Percentiles rank a stretch among this genome's conserved stretches.
Conservation (phyloP, 2,797 vertebrate species). For the Naso thynnoides region DNA sequence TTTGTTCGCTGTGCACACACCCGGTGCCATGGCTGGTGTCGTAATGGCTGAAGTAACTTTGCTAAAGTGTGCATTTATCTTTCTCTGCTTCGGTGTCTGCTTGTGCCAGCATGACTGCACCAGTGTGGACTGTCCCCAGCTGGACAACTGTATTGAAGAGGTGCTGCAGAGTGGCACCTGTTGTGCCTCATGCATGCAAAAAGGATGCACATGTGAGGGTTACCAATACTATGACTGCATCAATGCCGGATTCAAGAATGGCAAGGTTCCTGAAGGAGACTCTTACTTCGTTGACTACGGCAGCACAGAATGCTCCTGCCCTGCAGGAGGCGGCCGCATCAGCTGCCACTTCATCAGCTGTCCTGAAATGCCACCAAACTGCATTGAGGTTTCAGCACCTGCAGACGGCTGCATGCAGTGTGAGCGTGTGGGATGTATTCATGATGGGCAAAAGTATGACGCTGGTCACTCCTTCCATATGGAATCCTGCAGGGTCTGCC, state of each 20-base stretch:
- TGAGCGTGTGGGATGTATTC: conserved; percentile 89
- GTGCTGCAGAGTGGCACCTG: conserved; percentile 87
- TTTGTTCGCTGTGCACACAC: conserved; percentile 5
- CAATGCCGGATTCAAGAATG: conserved; percentile 90
- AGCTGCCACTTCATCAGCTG: conserved; percentile 96
- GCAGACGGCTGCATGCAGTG: conserved; percentile 91
- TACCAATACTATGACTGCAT: conserved; percentile 97
- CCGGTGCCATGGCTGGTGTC: conserved; percentile 50
- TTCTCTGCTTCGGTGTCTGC: conserved; percentile 56
- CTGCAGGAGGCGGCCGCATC: conserved; percentile 91
- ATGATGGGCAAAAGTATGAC: conserved; percentile 86
- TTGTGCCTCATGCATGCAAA: conserved; percentile 89
- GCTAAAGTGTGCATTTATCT: conserved; percentile 57
- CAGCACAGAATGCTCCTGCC: conserved; percentile 95
- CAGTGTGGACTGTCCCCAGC: conserved; percentile 83
- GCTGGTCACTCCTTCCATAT: conserved; percentile 92
- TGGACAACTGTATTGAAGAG: conserved; percentile 92
- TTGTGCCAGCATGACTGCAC: conserved; percentile 89
- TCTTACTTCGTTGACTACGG: conserved; percentile 98
- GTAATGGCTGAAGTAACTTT: conserved; percentile 24
- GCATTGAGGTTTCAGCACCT: conserved; percentile 88
- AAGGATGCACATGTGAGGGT: conserved; percentile 92
- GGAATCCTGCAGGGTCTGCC: conserved; percentile 91
- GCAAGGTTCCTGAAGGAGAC: conserved; percentile 92
- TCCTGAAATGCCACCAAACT: conserved; percentile 92